Evolutionary conservation across 2,113 vertebrate species (phyloP).

Genomic region (Glaucomys volans): DNA sequence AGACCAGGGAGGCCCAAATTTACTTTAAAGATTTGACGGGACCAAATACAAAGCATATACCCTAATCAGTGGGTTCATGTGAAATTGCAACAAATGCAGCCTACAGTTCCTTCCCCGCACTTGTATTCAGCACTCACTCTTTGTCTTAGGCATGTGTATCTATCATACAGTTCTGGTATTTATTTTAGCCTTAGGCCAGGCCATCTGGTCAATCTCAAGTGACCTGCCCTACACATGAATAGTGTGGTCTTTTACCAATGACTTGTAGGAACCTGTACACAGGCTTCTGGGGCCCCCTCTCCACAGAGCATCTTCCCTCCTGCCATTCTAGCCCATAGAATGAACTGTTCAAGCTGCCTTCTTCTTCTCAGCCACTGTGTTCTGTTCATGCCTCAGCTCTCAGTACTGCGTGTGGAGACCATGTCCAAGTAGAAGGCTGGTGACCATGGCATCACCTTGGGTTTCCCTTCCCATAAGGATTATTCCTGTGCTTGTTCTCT

Average conservation of each 20-base stretch:
- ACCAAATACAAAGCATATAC: neutral
- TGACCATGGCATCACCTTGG: neutral
- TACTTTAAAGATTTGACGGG: neutral
- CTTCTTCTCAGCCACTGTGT: neutral
- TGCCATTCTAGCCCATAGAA: neutral
- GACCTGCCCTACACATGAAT: neutral
- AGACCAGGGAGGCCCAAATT: neutral
- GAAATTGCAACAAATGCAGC: neutral
- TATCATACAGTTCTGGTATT: neutral
- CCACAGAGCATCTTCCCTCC: neutral
- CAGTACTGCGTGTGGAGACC: neutral
- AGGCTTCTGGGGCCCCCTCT: neutral
- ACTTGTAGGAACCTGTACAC: neutral
- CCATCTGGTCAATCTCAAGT: neutral
- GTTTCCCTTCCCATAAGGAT: neutral
- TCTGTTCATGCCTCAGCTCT: neutral
- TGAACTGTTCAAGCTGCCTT: neutral
- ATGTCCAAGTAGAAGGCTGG: neutral
- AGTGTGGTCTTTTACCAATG: neutral
- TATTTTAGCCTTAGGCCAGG: neutral
- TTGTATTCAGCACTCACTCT: too few species aligned
- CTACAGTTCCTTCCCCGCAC: neutral
- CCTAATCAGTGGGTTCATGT: neutral
- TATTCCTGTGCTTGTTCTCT: neutral
- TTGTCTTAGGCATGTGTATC: too few species aligned